phyloP scores from a whole-genome alignment of 2,888 invertebrate genomes.

The Nowickia ferox region DNA sequence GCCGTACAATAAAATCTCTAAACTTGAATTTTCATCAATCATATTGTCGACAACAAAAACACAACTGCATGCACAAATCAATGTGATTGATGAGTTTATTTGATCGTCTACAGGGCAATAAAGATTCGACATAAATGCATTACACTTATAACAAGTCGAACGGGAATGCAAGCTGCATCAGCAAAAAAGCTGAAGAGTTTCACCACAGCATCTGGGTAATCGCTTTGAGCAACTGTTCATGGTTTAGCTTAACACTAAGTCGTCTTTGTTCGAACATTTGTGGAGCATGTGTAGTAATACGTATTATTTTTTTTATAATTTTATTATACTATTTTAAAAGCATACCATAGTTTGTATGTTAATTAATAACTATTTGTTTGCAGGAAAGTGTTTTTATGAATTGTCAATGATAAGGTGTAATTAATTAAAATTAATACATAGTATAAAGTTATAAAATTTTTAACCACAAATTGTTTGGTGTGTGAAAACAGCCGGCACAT shows the following conservation, averaged over 20 bases:
- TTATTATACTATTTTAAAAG: constrained; percentile 1
- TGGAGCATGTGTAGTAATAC: constrained; percentile 9
- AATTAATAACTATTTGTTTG: constrained; percentile 43
- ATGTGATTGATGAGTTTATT: no score
- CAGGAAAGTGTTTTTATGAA: constrained; percentile 8
- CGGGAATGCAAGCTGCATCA: no score
- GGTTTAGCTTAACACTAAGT: neutral
- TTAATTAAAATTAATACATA: constrained; percentile 71
- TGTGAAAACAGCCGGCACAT: constrained; percentile 23
- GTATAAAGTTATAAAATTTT: constrained; percentile 59
- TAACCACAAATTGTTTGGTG: constrained; percentile 59
- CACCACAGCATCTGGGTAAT: no score
- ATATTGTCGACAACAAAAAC: no score
- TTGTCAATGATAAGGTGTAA: constrained; percentile 59
- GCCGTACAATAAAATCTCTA: no score
- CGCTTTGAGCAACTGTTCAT: no score
- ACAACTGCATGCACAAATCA: no score
- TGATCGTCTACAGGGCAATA: no score
- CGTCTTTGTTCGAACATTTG: neutral
- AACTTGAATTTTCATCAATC: no score
- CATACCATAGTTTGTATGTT: constrained; percentile 36
- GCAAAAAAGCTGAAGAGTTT: no score
- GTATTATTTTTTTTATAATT: constrained; percentile 16
- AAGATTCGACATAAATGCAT: no score
- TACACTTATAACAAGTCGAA: no score